A percentile compares a stretch with the other conserved stretches of the same genome.
Conservation (phyloP, 92 coral and sea anemone species). For the Meandrina meandrites region DNA sequence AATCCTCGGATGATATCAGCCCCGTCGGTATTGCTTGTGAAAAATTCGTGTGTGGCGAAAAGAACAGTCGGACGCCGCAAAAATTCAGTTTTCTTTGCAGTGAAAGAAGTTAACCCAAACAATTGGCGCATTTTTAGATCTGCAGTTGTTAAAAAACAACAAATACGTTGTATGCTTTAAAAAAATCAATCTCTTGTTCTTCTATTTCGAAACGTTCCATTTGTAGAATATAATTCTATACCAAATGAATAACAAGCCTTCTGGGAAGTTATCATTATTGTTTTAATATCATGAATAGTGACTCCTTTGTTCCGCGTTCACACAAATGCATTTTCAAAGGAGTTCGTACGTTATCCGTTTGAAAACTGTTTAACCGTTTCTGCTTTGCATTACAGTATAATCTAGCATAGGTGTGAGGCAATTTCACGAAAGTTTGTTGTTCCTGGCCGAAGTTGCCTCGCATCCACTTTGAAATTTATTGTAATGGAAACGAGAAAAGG, state of each 20-base stretch:
- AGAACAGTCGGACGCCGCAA: background rate
- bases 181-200: too few species aligned
- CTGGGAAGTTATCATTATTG: background rate
- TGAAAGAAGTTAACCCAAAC: background rate
- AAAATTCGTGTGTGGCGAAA: background rate
- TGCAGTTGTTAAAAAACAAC: too few species aligned
- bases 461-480: too few species aligned
- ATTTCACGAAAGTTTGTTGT: too few species aligned
- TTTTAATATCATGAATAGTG: background rate
- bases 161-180: background rate
- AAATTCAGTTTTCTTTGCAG: background rate
- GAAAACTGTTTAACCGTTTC: background rate
- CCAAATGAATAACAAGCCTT: background rate
- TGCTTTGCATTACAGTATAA: too few species aligned
- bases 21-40: constrained; percentile 8
- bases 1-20: background rate
- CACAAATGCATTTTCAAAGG: background rate
- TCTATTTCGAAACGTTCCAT: too few species aligned
- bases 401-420: too few species aligned
- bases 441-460: too few species aligned
- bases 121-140: background rate
- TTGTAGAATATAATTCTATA: background rate
- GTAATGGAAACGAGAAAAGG: background rate
- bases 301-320: background rate
- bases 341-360: background rate